These are phyloP conservation scores for Chrysochloris asiatica DNA, from an alignment of 2,113 vertebrate genomes.

Conservation along the genomic window DNA sequence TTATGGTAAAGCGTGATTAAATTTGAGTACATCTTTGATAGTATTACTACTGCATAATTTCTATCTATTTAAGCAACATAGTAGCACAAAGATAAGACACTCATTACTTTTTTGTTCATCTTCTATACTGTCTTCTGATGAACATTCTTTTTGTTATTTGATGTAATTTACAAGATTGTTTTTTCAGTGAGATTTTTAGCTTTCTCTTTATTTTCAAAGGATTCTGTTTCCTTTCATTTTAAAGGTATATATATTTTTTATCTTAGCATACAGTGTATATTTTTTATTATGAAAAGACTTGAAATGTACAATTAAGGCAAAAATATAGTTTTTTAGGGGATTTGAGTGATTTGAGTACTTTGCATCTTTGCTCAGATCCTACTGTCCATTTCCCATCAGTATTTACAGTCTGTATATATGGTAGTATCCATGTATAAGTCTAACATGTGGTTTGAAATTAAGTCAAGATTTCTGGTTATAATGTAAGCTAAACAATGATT, in stretches of 20 bases:
- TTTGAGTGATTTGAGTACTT: not conserved
- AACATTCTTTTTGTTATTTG: not conserved
- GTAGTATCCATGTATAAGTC: not conserved
- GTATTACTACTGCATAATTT: slow-evolving; percentile 53
- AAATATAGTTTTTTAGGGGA: not conserved
- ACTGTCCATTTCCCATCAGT: not conserved
- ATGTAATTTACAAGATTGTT: not conserved
- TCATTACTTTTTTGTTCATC: slow-evolving; percentile 9
- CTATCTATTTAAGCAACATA: slow-evolving; percentile 70
- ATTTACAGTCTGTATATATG: not conserved
- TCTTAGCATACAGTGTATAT: not conserved
- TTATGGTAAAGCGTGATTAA: slow-evolving; percentile 79
- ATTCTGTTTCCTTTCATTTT: not conserved
- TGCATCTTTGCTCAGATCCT: not conserved
- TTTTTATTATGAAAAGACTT: not conserved
- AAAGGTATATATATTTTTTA: not conserved
- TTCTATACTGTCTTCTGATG: not conserved
- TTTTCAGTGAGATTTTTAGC: not conserved
- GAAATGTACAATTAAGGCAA: not conserved
- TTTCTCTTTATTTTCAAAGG: not conserved
- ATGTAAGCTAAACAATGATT: not conserved
- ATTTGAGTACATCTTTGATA: slow-evolving; percentile 60
- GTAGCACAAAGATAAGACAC: slow-evolving; percentile 50
- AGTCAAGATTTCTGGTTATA: not conserved
- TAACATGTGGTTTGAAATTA: not conserved